Conservation (phyloP, 2,113 vertebrate genomes). For the Salminus brasiliensis region DNA sequence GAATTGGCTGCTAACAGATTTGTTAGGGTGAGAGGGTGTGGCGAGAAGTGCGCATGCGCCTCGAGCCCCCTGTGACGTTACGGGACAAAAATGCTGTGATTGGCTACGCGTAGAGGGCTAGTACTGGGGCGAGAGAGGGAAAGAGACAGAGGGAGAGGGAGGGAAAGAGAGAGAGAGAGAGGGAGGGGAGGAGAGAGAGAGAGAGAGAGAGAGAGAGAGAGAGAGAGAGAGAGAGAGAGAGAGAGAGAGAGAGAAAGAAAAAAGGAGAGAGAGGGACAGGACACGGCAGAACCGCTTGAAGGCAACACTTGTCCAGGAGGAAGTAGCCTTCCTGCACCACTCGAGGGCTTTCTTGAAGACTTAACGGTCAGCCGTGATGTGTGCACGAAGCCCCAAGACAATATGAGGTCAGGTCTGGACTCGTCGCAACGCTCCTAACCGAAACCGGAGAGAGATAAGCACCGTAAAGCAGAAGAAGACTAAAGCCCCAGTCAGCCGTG, state of each 20-base stretch:
- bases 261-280: constrained; percentile 45
- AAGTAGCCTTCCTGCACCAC: neutral
- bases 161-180: constrained; percentile 66
- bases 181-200: constrained; percentile 54
- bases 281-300: constrained; percentile 4
- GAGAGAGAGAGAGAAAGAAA: constrained; percentile 64
- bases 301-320: constrained; percentile 10
- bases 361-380: neutral
- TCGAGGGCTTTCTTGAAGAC: neutral
- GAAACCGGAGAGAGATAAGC: constrained; percentile 31
- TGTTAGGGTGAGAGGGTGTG: constrained; percentile 49
- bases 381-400: constrained; percentile 40
- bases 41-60: constrained; percentile 68
- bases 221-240: constrained; percentile 40
- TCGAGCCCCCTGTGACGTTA: constrained; percentile 65
- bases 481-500: neutral
- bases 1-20: no score
- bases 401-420: constrained; percentile 41
- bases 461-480: constrained; percentile 1
- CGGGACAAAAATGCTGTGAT: constrained; percentile 63
- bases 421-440: constrained; percentile 30
- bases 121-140: constrained; percentile 41
- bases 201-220: constrained; percentile 37
- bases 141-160: constrained; percentile 36
- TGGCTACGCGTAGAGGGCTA: constrained; percentile 52